phyloP scores from a whole-genome alignment of 2,113 vertebrate genomes.

The Sisor rabdophorus region DNA sequence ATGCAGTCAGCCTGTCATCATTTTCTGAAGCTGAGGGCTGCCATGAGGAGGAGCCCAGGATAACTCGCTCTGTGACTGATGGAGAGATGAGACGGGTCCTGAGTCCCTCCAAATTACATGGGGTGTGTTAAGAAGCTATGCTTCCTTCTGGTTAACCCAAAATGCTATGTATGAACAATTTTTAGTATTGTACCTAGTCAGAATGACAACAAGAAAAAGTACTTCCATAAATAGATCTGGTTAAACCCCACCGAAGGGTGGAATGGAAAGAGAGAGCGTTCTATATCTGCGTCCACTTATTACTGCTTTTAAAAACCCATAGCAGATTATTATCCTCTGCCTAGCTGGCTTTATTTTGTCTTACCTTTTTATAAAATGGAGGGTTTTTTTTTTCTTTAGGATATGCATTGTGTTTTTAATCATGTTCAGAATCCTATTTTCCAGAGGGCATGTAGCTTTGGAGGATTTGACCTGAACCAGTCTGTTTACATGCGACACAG shows the following conservation, averaged over 20 bases:
- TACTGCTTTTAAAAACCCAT: neutral
- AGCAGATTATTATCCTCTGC: neutral
- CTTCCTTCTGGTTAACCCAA: neutral
- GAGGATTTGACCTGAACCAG: slow-evolving; percentile 89
- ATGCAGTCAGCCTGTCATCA: slow-evolving; percentile 73
- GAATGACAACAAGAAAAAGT: neutral
- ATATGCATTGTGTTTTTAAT: neutral
- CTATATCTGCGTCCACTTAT: neutral
- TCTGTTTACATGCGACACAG: slow-evolving; percentile 69
- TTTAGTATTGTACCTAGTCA: neutral
- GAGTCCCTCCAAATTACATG: slow-evolving; percentile 74
- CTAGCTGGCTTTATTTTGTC: neutral
- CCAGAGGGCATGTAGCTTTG: slow-evolving; percentile 95
- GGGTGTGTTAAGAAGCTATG: slow-evolving; percentile 79
- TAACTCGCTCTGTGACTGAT: slow-evolving; percentile 85
- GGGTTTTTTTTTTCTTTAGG: neutral
- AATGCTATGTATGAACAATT: neutral
- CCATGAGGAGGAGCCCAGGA: slow-evolving; percentile 75
- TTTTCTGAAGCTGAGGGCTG: slow-evolving; percentile 77
- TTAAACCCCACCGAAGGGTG: neutral
- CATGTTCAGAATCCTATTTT: neutral
- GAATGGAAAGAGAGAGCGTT: slow-evolving; percentile 5
- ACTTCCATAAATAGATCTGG: neutral
- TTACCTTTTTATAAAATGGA: too few relatives aligned
- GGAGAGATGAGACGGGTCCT: slow-evolving; percentile 83